These are phyloP conservation scores for Melanaphis sacchari DNA, from an alignment of 1,140 invertebrate genomes.

Conservation along the genomic window DNA sequence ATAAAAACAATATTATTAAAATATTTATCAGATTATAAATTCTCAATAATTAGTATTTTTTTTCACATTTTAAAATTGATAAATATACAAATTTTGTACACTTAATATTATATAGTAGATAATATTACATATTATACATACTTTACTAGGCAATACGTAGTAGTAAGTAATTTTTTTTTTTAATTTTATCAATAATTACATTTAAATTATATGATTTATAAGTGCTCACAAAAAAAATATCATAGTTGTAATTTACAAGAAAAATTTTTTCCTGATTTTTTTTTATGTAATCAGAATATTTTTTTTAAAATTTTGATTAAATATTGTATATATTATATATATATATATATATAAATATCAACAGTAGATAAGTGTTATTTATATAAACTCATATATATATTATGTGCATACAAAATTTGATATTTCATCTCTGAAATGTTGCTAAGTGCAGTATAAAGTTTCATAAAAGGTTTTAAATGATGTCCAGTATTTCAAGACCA, in stretches of 20 bases:
- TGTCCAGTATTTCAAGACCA: neutral
- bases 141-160: neutral
- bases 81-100: neutral
- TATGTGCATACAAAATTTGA: neutral
- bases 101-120: neutral
- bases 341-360: neutral
- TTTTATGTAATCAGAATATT: neutral
- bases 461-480: slow-evolving; percentile 14
- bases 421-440: neutral
- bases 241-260: neutral
- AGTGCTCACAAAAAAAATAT: neutral
- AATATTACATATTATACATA: neutral
- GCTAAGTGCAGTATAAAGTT: neutral
- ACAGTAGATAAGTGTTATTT: neutral
- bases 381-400: neutral
- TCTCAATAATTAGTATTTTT: neutral
- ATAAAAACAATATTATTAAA: too few relatives aligned
- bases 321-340: neutral
- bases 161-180: neutral
- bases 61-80: neutral
- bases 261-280: neutral
- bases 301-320: neutral
- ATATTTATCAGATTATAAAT: neutral
- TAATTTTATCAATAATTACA: neutral
- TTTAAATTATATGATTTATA: neutral